These are phyloP conservation scores for Theonella swinhoei DNA, from an alignment of 37 sponge, comb jelly and placozoan species.

Conservation along the genomic window DNA sequence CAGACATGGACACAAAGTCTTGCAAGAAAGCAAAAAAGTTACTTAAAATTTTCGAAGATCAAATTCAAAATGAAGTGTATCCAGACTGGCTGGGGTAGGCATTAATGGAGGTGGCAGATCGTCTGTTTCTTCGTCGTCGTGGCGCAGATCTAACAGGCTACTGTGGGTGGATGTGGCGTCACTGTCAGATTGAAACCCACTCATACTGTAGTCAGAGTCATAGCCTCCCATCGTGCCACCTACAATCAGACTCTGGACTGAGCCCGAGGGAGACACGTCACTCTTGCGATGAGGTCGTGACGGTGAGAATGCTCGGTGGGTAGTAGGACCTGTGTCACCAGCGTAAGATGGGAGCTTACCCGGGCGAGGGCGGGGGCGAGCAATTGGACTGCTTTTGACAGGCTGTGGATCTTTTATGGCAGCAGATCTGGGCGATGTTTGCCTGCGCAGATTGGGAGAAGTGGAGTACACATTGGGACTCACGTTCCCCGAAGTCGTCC, in stretches of 20 bases:
- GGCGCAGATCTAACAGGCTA: not conserved
- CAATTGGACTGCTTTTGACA: constrained; percentile 18
- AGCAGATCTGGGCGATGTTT: not conserved
- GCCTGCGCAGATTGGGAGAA: not conserved
- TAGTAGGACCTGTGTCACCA: not conserved
- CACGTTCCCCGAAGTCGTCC: not conserved
- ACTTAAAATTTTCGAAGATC: not conserved
- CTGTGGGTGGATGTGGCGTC: constrained; percentile 2
- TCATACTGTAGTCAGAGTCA: not conserved
- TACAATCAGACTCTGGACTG: constrained; percentile 10
- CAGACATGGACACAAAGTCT: not conserved
- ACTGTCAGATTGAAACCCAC: constrained; percentile 21
- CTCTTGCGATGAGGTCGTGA: constrained; percentile 1
- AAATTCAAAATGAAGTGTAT: not conserved
- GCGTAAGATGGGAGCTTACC: not conserved
- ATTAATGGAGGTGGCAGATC: too few species aligned
- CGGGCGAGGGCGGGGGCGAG: constrained; percentile 45
- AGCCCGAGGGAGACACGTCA: constrained; percentile 48
- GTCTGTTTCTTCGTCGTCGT: not conserved
- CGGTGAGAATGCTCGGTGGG: constrained; percentile 34
- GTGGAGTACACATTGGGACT: constrained; percentile 6
- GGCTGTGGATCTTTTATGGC: not conserved
- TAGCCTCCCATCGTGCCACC: not conserved
- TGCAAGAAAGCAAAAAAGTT: not conserved
- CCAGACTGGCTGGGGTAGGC: not conserved